Conservation (phyloP, 2,888 invertebrate genomes). For the Cylloceria caligata region DNA sequence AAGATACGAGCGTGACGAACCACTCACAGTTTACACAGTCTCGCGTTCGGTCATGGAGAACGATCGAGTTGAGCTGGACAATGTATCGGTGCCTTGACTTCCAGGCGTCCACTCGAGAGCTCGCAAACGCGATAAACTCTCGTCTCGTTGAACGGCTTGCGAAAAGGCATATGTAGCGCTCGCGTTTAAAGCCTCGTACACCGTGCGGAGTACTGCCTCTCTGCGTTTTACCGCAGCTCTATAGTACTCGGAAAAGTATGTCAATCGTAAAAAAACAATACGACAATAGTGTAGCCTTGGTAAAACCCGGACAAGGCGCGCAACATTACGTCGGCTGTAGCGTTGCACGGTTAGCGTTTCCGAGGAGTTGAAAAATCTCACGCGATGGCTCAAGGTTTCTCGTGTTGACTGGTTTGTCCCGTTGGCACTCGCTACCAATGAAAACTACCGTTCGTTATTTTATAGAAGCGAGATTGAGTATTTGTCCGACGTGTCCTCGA, state of each 20-base stretch:
- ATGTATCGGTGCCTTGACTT: conserved; percentile 8
- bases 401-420: not conserved
- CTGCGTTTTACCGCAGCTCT: conserved; percentile 60
- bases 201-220: conserved; percentile 12
- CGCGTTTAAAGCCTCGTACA: conserved; percentile 27
- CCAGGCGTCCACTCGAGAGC: not conserved
- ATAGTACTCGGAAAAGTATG: conserved; percentile 63
- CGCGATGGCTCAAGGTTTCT: conserved; percentile 12
- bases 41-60: not conserved
- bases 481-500: not conserved
- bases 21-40: not conserved
- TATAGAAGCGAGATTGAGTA: not conserved
- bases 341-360: not conserved
- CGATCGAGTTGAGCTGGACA: conserved; percentile 2
- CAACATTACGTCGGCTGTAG: not conserved
- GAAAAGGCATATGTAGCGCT: conserved; percentile 6
- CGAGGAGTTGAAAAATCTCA: conserved; percentile 13
- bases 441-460: not conserved
- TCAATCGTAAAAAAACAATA: conserved; percentile 51
- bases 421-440: too few relatives aligned
- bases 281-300: conserved; percentile 22
- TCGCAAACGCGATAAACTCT: conserved; percentile 9
- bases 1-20: not conserved
- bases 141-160: conserved; percentile 16
- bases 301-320: not conserved